Evolutionary conservation across 2,888 invertebrate genomes (phyloP).

Genomic region (Vandiemenella viatica): DNA sequence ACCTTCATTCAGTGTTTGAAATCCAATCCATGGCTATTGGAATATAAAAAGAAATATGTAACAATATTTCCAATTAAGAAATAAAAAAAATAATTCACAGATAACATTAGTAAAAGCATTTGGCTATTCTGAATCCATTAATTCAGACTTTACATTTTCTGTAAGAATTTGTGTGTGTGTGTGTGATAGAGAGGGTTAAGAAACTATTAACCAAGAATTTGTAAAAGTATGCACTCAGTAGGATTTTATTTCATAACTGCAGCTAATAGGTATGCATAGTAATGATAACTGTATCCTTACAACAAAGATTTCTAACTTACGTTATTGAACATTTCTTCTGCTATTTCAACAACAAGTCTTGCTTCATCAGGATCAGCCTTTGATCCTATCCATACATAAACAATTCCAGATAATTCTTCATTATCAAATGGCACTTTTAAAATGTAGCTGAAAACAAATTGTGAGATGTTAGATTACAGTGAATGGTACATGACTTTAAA

Average conservation of each 20-base stretch:
- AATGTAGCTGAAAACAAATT: slow-evolving; percentile 52
- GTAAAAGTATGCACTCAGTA: no score
- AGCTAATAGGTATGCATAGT: no score
- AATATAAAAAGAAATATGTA: slow-evolving; percentile 4
- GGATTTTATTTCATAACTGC: no score
- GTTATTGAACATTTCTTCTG: slow-evolving; percentile 83
- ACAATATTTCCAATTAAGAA: not conserved
- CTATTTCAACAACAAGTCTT: slow-evolving; percentile 75
- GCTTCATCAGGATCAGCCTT: slow-evolving; percentile 75
- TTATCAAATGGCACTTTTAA: slow-evolving; percentile 78
- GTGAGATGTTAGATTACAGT: no score
- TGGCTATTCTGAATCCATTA: no score
- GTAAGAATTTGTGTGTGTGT: no score
- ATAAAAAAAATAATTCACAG: not conserved
- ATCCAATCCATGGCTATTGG: slow-evolving; percentile 33
- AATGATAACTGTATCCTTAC: no score
- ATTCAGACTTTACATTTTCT: no score
- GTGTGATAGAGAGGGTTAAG: no score
- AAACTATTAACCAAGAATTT: no score
- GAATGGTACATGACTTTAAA: no score
- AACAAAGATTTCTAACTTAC: no score
- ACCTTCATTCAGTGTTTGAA: slow-evolving; percentile 77
- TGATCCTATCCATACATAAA: slow-evolving; percentile 90
- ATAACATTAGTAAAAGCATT: not conserved
- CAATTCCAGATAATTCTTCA: slow-evolving; percentile 59